Evolutionary conservation across 2,797 vertebrate genomes (phyloP).

Genomic region (Melanotaenia maccullochi): DNA sequence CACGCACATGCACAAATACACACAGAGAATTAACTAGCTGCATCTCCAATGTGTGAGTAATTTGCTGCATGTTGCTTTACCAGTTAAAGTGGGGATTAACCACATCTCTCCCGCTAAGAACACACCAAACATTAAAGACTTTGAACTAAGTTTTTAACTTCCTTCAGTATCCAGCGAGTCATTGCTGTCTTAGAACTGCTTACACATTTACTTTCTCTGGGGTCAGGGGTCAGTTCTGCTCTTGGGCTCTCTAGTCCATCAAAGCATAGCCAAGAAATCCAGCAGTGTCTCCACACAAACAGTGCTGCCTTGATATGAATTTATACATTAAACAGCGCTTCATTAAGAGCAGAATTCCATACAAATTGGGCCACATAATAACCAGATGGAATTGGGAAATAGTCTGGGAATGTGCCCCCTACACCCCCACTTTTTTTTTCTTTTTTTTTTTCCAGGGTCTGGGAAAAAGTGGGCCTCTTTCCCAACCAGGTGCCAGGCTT

Average conservation of each 20-base stretch:
- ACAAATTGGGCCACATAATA: slow-evolving; percentile 75
- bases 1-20: slow-evolving; percentile 19
- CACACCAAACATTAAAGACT: slow-evolving; percentile 14
- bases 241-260: neutral
- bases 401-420: slow-evolving; percentile 75
- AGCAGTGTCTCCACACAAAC: slow-evolving; percentile 41
- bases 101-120: neutral
- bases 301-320: slow-evolving; percentile 43
- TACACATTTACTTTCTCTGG: slow-evolving; percentile 7
- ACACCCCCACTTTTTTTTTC: slow-evolving; percentile 23
- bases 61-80: slow-evolving; percentile 7
- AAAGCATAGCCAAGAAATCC: slow-evolving; percentile 33
- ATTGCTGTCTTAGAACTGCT: neutral
- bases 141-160: slow-evolving; percentile 15
- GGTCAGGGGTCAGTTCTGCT: slow-evolving; percentile 43
- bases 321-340: slow-evolving; percentile 62
- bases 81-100: slow-evolving; percentile 5
- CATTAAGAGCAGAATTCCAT: slow-evolving; percentile 76
- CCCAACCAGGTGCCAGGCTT: slow-evolving; percentile 62
- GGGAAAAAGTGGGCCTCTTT: slow-evolving; percentile 66
- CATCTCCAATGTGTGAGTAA: slow-evolving; percentile 1
- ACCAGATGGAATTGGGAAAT: slow-evolving; percentile 75
- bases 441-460: slow-evolving; percentile 65
- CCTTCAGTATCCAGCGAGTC: slow-evolving; percentile 5
- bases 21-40: slow-evolving; percentile 16